Evolutionary conservation across 2,888 invertebrate genomes (phyloP).

Genomic region (Pocota personata): DNA sequence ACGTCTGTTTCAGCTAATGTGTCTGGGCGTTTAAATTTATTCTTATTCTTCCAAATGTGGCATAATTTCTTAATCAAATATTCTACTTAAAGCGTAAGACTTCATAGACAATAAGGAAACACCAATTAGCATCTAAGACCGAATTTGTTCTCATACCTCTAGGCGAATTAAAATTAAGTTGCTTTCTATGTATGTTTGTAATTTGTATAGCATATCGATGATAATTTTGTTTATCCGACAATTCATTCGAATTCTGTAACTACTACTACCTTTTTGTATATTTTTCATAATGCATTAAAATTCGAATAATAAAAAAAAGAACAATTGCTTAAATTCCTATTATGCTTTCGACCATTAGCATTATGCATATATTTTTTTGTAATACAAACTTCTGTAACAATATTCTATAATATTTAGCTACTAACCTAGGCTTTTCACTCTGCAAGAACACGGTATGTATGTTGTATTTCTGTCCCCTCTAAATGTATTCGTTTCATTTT

Average conservation of each 20-base stretch:
- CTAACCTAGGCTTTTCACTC: conserved; percentile 25
- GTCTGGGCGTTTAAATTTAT: not conserved
- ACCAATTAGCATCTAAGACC: not conserved
- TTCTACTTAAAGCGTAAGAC: not conserved
- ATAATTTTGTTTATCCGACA: not conserved
- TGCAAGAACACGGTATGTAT: conserved; percentile 52
- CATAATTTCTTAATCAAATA: not conserved
- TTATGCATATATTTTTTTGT: not conserved
- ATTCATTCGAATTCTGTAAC: no score
- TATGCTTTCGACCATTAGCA: not conserved
- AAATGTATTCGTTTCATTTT: conserved; percentile 30
- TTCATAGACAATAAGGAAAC: not conserved
- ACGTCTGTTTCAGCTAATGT: not conserved
- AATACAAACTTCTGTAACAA: not conserved
- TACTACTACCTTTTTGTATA: no score
- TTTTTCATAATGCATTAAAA: no score
- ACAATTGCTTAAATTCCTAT: not conserved
- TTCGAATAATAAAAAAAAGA: not conserved
- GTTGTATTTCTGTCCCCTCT: conserved; percentile 12
- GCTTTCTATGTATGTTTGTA: not conserved
- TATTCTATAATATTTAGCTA: conserved; percentile 16
- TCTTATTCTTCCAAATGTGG: not conserved
- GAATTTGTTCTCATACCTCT: not conserved
- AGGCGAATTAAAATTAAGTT: not conserved
- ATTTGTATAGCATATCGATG: not conserved